Percentiles rank a stretch among this genome's conserved stretches.
Evolutionary conservation across 2,888 invertebrate species (phyloP).

Genomic region (Apomyelois bistriatella): DNA sequence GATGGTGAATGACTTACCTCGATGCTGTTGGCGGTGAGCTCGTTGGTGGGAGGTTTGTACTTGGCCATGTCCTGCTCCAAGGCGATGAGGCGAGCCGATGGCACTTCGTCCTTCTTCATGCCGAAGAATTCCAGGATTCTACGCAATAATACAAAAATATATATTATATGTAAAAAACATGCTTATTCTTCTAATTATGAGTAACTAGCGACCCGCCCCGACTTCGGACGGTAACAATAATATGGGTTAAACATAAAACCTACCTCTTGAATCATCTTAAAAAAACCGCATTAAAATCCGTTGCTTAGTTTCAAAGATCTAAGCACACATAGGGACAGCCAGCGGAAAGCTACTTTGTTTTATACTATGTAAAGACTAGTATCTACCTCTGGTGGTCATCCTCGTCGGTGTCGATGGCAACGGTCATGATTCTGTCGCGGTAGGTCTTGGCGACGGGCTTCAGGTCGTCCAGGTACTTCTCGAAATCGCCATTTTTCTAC

Average conservation of each 20-base stretch:
- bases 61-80: slow-evolving; percentile 98
- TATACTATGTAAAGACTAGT: too few relatives aligned
- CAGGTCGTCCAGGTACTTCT: slow-evolving; percentile 87
- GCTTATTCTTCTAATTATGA: too few relatives aligned
- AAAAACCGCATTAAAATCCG: too few relatives aligned
- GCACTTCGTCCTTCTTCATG: slow-evolving; percentile 95
- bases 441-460: slow-evolving; percentile 92
- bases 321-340: too few relatives aligned
- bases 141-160: not conserved
- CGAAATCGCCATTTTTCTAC: slow-evolving; percentile 89
- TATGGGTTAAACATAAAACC: too few relatives aligned
- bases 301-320: too few relatives aligned
- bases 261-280: too few relatives aligned
- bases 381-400: slow-evolving; percentile 91
- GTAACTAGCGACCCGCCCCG: too few relatives aligned
- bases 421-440: slow-evolving; percentile 95
- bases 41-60: slow-evolving; percentile 92
- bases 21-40: slow-evolving; percentile 84
- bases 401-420: slow-evolving; percentile 96
- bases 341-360: too few relatives aligned
- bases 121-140: slow-evolving; percentile 99
- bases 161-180: too few relatives aligned
- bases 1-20: slow-evolving; percentile 46
- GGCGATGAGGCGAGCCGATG: slow-evolving; percentile 94
- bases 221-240: too few relatives aligned